Evolutionary conservation across 1,140 invertebrate species (phyloP).

Genomic region (Coelopa frigida): DNA sequence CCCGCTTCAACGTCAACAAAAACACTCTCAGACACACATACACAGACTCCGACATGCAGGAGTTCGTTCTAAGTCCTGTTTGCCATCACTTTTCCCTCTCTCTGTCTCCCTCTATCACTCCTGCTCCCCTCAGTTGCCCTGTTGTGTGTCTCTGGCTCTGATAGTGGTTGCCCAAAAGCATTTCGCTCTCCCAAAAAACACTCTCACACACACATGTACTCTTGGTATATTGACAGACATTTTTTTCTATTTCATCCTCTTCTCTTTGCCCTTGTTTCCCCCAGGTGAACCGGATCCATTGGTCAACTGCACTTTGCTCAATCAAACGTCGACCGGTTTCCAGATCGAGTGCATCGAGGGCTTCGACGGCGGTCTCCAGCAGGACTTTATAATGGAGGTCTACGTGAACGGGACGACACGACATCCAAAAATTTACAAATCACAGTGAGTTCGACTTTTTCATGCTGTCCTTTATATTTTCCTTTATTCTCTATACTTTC

Average conservation of each 20-base stretch:
- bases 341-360: slow-evolving; percentile 71
- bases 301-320: slow-evolving; percentile 68
- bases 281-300: slow-evolving; percentile 70
- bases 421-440: slow-evolving; percentile 41
- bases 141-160: too few species aligned
- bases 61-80: too few species aligned
- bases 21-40: too few species aligned
- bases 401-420: slow-evolving; percentile 45
- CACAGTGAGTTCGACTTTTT: slow-evolving; percentile 34
- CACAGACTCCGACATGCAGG: too few species aligned
- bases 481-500: neutral
- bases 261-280: slow-evolving; percentile 11
- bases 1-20: too few species aligned
- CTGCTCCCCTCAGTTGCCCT: too few species aligned
- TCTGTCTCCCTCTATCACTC: too few species aligned
- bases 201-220: too few species aligned
- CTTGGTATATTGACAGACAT: too few species aligned
- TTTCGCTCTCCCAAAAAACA: too few species aligned
- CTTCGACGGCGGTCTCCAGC: slow-evolving; percentile 68
- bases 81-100: too few species aligned
- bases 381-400: slow-evolving; percentile 62
- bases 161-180: too few species aligned
- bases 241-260: neutral
- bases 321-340: slow-evolving; percentile 67
- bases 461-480: neutral